A percentile compares a stretch with the other conserved stretches of the same genome.
Conservation (phyloP, 2,797 vertebrate genomes). For the Holocentrus rufus region DNA sequence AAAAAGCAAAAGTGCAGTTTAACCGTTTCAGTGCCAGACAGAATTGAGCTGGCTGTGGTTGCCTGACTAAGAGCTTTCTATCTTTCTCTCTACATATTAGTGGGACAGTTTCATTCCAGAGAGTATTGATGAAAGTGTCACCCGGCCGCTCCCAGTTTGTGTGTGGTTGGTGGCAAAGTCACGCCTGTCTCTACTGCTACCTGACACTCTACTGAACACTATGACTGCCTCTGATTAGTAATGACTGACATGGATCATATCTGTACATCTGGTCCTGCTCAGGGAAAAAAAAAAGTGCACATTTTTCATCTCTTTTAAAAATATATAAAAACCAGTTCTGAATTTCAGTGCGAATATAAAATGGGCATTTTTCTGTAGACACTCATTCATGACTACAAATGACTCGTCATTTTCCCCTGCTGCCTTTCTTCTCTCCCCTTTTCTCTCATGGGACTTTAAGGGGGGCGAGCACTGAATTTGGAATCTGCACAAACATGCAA, state of each 20-base stretch:
- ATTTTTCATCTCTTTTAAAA: neutral
- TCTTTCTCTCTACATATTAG: slow-evolving; percentile 70
- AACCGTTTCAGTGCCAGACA: slow-evolving; percentile 82
- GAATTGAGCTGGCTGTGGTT: slow-evolving; percentile 81
- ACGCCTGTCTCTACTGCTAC: slow-evolving; percentile 71
- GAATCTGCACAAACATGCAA: slow-evolving; percentile 4
- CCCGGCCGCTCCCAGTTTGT: slow-evolving; percentile 58
- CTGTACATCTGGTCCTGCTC: neutral
- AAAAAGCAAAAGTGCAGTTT: slow-evolving; percentile 80
- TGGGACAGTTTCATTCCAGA: slow-evolving; percentile 61
- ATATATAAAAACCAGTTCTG: slow-evolving; percentile 1
- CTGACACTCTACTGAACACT: slow-evolving; percentile 45
- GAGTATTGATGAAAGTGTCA: slow-evolving; percentile 67
- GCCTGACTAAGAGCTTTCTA: slow-evolving; percentile 76
- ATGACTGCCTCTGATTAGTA: neutral
- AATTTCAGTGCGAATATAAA: slow-evolving; percentile 23
- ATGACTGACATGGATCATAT: neutral
- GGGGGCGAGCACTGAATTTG: slow-evolving; percentile 46
- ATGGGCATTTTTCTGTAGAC: slow-evolving; percentile 43
- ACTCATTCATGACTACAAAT: slow-evolving; percentile 49
- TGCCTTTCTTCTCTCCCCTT: slow-evolving; percentile 49
- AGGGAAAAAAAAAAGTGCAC: neutral
- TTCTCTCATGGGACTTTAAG: slow-evolving; percentile 66
- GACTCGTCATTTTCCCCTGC: slow-evolving; percentile 52
- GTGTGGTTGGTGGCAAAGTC: slow-evolving; percentile 27